Evolutionary conservation across 2,113 vertebrate genomes (phyloP), one percentile per base, ranked within the genome.

Genomic region (Rhabdomys dilectus): DNA sequence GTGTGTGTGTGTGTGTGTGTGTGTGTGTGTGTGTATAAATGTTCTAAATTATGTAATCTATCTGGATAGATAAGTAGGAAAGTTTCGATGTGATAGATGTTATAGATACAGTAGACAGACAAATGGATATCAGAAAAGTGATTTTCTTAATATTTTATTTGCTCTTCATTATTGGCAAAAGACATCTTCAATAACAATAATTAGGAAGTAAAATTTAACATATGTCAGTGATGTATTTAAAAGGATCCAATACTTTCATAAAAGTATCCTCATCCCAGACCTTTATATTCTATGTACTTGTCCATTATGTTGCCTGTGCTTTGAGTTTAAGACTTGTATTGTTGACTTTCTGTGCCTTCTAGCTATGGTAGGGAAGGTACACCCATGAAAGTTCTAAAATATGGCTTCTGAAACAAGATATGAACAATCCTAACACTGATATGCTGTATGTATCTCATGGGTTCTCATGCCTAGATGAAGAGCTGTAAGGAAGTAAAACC

Each of bases 121-220:
- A 87, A 36, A 34, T n/a, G 22, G 48, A 51, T 10, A 76, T 24
- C 6, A 70, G 5, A 68, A 70, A 51, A 6, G 81, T 86, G 3
- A 87, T 66, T 58, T 72, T 6, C 3, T 7, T 29, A 62, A 39
- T 34, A 87, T 93, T 92, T 62, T 1, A 36, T 91, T 91, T 90
- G 48, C 11, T 95, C 17, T 90, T 22, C 91, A 56, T 89, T 94
- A 8, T 86, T 93, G 42, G 10, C 60, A 81, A 92, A 92, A 84
- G 76, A 78, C 16, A 13, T 7, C 81, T 53, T 87, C 8, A 53
- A 17, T 0, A 91, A 10, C 36, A 82, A 72, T 3, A 53, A 94
- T 91, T 88, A 82, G 34, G 19, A 76, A 76, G 53, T 62, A 8
- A 48, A 94, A 64, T 42, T n/a, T 42, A 70, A 70, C 10, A 39